Evolutionary conservation across 2,113 vertebrate genomes (phyloP).

Genomic region (Melanocharis versteri): DNA sequence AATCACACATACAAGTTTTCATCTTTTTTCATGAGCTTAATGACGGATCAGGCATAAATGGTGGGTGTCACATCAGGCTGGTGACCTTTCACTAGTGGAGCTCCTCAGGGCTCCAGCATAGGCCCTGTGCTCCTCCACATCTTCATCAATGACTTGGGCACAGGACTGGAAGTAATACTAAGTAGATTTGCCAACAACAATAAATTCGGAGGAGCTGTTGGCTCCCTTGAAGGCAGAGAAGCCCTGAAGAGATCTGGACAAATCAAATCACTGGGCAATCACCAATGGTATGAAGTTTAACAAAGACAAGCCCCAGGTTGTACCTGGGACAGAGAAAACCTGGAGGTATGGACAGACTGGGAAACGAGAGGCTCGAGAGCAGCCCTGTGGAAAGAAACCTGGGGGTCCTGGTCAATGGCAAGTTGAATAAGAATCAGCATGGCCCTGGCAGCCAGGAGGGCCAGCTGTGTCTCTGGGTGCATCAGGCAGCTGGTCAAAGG

Average conservation of each 20-base stretch:
- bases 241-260: accelerated
- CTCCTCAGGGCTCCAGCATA: neutral
- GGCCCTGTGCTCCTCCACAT: neutral
- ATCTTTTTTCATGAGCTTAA: neutral
- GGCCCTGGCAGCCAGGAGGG: neutral
- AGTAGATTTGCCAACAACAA: neutral
- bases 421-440: neutral
- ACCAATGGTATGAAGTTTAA: neutral
- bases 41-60: neutral
- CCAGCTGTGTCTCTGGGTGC: accelerated
- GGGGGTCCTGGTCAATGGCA: neutral
- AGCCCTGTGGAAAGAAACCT: neutral
- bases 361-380: neutral
- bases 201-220: neutral
- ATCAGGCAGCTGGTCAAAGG: neutral
- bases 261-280: neutral
- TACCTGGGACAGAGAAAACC: neutral
- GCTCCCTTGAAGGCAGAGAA: neutral
- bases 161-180: neutral
- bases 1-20: neutral
- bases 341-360: neutral
- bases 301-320: neutral
- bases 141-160: neutral
- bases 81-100: accelerated
- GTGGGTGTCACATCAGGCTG: neutral